Conservation (phyloP, 2,888 invertebrate genomes). For the Clostera curtula region DNA sequence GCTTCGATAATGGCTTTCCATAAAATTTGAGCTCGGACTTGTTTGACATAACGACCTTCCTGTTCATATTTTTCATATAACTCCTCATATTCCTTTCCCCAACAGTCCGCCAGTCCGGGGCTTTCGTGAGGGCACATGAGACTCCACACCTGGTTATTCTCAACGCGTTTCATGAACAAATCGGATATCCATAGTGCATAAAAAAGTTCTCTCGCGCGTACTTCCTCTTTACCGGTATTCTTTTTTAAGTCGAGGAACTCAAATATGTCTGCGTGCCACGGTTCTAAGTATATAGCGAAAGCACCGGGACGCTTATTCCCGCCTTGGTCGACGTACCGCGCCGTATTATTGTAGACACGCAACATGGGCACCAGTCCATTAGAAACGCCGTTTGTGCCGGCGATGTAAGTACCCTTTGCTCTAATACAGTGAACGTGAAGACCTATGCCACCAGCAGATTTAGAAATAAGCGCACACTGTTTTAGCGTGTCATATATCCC, state of each 20-base stretch:
- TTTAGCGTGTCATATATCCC: constrained; percentile 95
- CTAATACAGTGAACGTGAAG: constrained; percentile 96
- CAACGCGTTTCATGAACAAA: constrained; percentile 96
- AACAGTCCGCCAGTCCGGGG: constrained; percentile 92
- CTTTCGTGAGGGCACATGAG: constrained; percentile 97
- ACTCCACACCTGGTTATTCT: constrained; percentile 90
- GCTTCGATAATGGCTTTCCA: constrained; percentile 97
- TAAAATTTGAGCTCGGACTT: constrained; percentile 87
- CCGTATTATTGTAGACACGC: constrained; percentile 95
- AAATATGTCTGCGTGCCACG: constrained; percentile 98
- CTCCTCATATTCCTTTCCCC: constrained; percentile 95
- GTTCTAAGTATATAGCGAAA: constrained; percentile 97
- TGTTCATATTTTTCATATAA: constrained; percentile 91
- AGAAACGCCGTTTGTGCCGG: constrained; percentile 94
- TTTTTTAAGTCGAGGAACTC: constrained; percentile 96
- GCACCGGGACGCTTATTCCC: constrained; percentile 98
- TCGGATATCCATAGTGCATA: constrained; percentile 99
- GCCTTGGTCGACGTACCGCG: constrained; percentile 97
- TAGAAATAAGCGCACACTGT: constrained; percentile 96
- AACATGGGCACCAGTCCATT: constrained; percentile 98
- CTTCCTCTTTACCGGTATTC: constrained; percentile 96
- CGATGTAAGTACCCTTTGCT: constrained; percentile 92
- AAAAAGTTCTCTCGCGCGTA: constrained; percentile 95
- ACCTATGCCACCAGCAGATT: constrained; percentile 98
- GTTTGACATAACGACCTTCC: constrained; percentile 81